These are phyloP conservation scores for Setipinna tenuifilis DNA, from an alignment of 2,797 vertebrate species.

Conservation along the genomic window DNA sequence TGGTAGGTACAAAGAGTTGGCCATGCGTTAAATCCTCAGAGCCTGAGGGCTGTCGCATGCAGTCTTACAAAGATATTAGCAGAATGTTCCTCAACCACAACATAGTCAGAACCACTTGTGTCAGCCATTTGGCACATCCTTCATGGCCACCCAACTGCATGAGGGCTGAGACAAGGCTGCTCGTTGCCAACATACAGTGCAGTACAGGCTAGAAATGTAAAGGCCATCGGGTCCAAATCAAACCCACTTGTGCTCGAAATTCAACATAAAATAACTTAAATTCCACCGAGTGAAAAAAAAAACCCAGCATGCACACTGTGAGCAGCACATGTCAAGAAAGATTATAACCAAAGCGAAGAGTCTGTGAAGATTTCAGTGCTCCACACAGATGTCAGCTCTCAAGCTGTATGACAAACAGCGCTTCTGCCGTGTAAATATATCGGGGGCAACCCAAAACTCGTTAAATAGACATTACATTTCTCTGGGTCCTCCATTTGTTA, in stretches of 20 bases:
- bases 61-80: not conserved
- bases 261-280: conserved; percentile 60
- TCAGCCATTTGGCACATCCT: not conserved
- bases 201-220: conserved; percentile 50
- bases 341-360: conserved; percentile 64
- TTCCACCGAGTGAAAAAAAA: conserved; percentile 48
- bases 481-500: not conserved
- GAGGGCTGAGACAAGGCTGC: conserved; percentile 58
- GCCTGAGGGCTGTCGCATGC: not conserved
- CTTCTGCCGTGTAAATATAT: conserved; percentile 58
- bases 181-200: conserved; percentile 58
- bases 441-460: conserved; percentile 50
- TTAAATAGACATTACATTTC: conserved; percentile 32
- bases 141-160: conserved; percentile 64
- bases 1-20: not conserved
- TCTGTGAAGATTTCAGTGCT: conserved; percentile 61
- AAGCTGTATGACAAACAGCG: conserved; percentile 63
- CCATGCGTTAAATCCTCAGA: not conserved
- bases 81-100: not conserved
- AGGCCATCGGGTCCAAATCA: conserved; percentile 58
- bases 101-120: not conserved
- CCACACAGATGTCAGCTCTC: conserved; percentile 61
- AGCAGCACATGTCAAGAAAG: conserved; percentile 61
- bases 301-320: conserved; percentile 55
- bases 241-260: conserved; percentile 54